phyloP scores from a whole-genome alignment of 2,888 invertebrate species.

The Coecobrya sp. region DNA sequence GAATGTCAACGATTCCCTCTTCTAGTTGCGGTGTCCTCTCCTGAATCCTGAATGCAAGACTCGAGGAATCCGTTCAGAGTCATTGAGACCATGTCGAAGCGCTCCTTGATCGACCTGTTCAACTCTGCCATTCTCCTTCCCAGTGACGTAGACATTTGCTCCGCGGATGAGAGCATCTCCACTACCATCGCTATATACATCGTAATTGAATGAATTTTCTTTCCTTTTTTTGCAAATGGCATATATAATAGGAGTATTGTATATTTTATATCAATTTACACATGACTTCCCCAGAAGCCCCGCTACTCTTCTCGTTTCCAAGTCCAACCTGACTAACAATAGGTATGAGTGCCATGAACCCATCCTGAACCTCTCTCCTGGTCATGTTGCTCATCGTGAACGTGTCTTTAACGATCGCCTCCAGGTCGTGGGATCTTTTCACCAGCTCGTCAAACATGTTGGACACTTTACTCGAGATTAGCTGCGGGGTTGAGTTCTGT shows the following conservation, averaged over 20 bases:
- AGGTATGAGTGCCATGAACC: conserved; percentile 72
- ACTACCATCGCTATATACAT: conserved; percentile 84
- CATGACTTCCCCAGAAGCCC: conserved; percentile 76
- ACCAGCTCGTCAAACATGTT: conserved; percentile 91
- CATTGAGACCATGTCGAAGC: conserved; percentile 87
- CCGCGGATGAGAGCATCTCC: conserved; percentile 84
- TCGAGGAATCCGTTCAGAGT: conserved; percentile 91
- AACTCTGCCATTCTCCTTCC: conserved; percentile 83
- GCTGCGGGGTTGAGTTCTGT: background rate
- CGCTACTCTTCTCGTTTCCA: background rate
- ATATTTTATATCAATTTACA: conserved; percentile 78
- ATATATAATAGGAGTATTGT: no score
- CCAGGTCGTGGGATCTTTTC: conserved; percentile 88
- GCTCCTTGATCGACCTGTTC: conserved; percentile 83
- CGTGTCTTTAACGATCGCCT: conserved; percentile 89
- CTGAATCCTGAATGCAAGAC: conserved; percentile 91
- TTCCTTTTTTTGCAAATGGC: no score
- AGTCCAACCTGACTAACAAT: conserved; percentile 53
- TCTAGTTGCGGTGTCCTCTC: conserved; percentile 90
- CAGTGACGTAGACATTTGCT: conserved; percentile 84
- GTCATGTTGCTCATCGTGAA: conserved; percentile 89
- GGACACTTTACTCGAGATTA: conserved; percentile 87
- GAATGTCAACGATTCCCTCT: conserved; percentile 90
- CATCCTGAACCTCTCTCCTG: conserved; percentile 86
- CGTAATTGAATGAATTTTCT: no score